A percentile compares a stretch with the other conserved stretches of the same genome.
Conservation (phyloP, 2,797 vertebrate genomes). For the Passerculus sandwichensis region DNA sequence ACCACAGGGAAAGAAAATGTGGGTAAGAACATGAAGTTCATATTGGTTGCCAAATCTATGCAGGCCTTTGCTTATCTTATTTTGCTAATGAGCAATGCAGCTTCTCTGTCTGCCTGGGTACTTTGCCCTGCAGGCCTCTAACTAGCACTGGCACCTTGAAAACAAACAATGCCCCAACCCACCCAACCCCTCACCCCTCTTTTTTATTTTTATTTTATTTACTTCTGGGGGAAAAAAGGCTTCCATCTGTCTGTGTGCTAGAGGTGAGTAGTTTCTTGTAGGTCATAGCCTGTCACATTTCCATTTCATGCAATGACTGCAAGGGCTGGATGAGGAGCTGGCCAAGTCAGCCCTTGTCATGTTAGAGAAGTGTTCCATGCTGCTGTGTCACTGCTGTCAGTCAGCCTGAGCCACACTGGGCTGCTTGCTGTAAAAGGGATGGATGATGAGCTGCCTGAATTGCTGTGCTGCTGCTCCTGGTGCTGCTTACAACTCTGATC, state of each 20-base stretch:
- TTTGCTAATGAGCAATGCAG: constrained; percentile 6
- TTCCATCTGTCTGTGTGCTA: not conserved
- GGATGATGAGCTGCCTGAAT: not conserved
- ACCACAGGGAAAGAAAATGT: not conserved
- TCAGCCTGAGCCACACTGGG: fast-evolving
- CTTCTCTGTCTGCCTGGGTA: not conserved
- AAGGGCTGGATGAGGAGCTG: not conserved
- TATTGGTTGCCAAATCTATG: constrained; percentile 17
- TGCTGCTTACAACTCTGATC: not conserved
- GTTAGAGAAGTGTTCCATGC: not conserved
- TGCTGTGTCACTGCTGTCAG: not conserved
- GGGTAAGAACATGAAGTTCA: not conserved
- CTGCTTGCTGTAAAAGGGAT: not conserved
- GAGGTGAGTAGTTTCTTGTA: not conserved
- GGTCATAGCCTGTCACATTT: not conserved
- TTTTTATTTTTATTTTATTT: not conserved
- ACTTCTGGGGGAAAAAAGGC: not conserved
- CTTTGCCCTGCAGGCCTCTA: not conserved
- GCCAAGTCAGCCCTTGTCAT: not conserved
- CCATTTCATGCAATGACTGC: not conserved
- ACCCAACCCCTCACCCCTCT: fast-evolving
- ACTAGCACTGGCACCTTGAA: constrained; percentile 12
- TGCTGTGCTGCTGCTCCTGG: not conserved
- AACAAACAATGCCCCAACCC: not conserved
- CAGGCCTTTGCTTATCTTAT: not conserved